Conservation (phyloP, 2,888 invertebrate species). For the Shargacucullia verbasci region DNA sequence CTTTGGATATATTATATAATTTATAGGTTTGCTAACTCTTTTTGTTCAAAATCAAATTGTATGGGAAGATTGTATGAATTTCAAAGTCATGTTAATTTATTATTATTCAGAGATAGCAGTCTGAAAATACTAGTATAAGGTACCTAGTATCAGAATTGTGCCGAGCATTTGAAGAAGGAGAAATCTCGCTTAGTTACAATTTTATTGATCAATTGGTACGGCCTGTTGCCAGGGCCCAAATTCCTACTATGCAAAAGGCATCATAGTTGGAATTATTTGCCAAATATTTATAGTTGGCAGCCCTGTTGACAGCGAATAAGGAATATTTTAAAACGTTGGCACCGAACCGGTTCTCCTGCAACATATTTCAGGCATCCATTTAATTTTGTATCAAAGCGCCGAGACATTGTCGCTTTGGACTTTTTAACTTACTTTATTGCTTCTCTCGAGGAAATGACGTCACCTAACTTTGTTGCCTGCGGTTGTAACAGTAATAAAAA, state of each 20-base stretch:
- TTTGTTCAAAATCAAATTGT: no score
- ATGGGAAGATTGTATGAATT: no score
- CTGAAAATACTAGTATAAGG: no score
- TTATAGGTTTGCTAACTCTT: no score
- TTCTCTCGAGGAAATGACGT: slow-evolving; percentile 35
- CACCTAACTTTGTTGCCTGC: slow-evolving; percentile 37
- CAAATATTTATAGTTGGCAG: slow-evolving; percentile 25
- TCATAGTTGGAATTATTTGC: slow-evolving; percentile 5
- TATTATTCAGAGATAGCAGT: no score
- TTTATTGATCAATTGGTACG: no score
- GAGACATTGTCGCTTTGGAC: slow-evolving; percentile 40
- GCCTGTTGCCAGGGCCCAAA: neutral
- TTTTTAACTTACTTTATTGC: slow-evolving; percentile 51
- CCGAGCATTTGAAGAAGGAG: no score
- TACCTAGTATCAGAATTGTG: no score
- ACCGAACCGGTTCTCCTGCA: slow-evolving; percentile 27
- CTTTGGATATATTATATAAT: no score
- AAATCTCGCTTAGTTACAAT: no score
- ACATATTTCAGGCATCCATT: slow-evolving; percentile 57
- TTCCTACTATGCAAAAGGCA: neutral
- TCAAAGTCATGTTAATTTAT: no score
- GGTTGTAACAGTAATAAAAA: slow-evolving; percentile 34
- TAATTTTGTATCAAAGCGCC: slow-evolving; percentile 50
- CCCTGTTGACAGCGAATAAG: slow-evolving; percentile 32
- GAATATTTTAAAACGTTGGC: slow-evolving; percentile 55